Evolutionary conservation across 53 echinoderm and acorn worm species (phyloP).

Genomic region (Astropecten irregularis): DNA sequence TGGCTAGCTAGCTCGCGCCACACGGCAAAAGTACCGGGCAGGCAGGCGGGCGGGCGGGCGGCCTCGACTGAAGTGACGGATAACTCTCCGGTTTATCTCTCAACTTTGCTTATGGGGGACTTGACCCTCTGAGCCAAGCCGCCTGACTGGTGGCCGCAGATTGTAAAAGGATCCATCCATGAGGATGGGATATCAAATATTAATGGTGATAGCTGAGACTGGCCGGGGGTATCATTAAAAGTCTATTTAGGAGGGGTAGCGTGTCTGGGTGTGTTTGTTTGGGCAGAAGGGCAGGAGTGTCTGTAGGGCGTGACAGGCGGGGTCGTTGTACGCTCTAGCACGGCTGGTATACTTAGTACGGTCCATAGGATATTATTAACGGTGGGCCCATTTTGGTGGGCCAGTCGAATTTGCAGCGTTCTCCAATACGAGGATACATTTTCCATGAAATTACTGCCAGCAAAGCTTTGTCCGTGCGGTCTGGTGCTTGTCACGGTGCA

Average conservation of each 20-base stretch:
- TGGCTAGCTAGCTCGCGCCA: too few species aligned
- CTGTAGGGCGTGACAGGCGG: neutral
- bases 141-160: conserved; percentile 37
- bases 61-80: neutral
- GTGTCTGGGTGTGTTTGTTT: neutral
- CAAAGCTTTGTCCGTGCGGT: too few species aligned
- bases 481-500: too few species aligned
- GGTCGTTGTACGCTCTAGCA: conserved; percentile 24
- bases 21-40: too few species aligned
- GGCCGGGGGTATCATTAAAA: conserved; percentile 53
- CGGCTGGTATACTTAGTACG: too few species aligned
- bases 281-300: conserved; percentile 21
- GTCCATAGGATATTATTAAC: too few species aligned
- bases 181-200: conserved; percentile 32
- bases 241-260: conserved; percentile 6
- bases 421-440: too few species aligned
- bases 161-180: neutral
- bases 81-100: too few species aligned
- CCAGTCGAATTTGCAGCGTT: too few species aligned
- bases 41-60: too few species aligned
- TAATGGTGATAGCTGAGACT: conserved; percentile 11
- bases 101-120: neutral
- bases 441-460: too few species aligned
- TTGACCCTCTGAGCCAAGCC: conserved; percentile 48
- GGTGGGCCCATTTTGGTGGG: neutral